Evolutionary conservation across 2,888 invertebrate genomes (phyloP).

Genomic region (Nymphalis urticae): DNA sequence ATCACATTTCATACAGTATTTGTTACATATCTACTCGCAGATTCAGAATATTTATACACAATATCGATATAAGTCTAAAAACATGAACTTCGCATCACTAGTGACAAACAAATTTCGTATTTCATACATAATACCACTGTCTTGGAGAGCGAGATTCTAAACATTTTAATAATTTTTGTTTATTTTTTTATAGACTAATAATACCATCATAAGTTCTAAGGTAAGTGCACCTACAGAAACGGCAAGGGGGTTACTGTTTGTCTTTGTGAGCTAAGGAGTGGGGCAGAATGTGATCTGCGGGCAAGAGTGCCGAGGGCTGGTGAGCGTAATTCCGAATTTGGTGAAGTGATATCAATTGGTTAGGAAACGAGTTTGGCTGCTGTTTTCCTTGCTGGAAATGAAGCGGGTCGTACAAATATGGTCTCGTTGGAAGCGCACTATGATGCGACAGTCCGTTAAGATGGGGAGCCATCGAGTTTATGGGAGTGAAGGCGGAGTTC

Average conservation of each 20-base stretch:
- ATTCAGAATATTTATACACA: conserved; percentile 74
- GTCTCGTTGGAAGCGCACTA: conserved; percentile 85
- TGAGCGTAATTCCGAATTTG: conserved; percentile 98
- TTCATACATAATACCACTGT: conserved; percentile 75
- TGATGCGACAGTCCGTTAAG: conserved; percentile 86
- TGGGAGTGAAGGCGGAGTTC: conserved; percentile 96
- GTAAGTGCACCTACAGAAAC: conserved; percentile 62
- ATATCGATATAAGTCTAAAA: conserved; percentile 71
- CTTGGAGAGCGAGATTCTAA: conserved; percentile 78
- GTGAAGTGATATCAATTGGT: conserved; percentile 96
- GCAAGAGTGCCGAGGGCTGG: conserved; percentile 90
- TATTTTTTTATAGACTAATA: conserved; percentile 73
- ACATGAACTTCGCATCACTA: conserved; percentile 70
- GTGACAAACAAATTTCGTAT: conserved; percentile 65
- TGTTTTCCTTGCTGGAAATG: conserved; percentile 89
- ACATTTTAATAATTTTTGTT: conserved; percentile 71
- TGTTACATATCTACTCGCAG: conserved; percentile 64
- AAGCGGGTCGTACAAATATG: conserved; percentile 96
- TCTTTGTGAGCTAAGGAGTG: conserved; percentile 79
- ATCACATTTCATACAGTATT: conserved; percentile 69
- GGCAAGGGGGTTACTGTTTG: conserved; percentile 72
- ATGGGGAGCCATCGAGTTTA: conserved; percentile 93
- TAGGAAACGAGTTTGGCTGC: conserved; percentile 89
- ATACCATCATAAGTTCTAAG: conserved; percentile 77
- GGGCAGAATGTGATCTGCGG: conserved; percentile 84